Evolutionary conservation across 2,113 vertebrate species (phyloP).

Genomic region (Gnathonemus echidnorhynchus): DNA sequence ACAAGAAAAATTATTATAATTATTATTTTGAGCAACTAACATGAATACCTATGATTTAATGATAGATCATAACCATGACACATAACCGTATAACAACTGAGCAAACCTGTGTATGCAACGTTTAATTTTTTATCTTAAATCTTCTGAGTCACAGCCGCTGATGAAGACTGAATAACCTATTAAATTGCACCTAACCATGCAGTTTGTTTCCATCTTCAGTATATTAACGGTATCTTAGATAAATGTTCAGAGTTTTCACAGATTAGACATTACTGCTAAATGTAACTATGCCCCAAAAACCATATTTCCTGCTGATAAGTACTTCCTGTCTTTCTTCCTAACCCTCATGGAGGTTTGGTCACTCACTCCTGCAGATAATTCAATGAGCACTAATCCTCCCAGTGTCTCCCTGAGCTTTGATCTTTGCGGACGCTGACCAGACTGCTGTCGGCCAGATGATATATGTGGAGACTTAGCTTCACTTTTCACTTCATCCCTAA

Average conservation of each 20-base stretch:
- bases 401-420: background rate
- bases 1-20: background rate
- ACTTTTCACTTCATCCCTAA: background rate
- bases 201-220: background rate
- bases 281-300: background rate
- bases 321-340: background rate
- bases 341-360: background rate
- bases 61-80: background rate
- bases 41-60: background rate
- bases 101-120: background rate
- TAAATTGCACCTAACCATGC: background rate
- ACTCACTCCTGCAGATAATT: background rate
- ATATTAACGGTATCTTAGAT: background rate
- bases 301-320: background rate
- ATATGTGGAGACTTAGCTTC: background rate
- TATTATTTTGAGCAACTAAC: background rate
- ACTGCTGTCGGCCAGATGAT: background rate
- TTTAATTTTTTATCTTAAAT: background rate
- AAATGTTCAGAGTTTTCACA: background rate
- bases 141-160: background rate
- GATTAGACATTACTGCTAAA: background rate
- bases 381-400: background rate
- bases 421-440: background rate
- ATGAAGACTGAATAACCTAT: background rate
- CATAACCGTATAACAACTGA: background rate